Base-by-base conservation (phyloP, 2,888 invertebrate genomes). In the Auanema sp. region DNA sequence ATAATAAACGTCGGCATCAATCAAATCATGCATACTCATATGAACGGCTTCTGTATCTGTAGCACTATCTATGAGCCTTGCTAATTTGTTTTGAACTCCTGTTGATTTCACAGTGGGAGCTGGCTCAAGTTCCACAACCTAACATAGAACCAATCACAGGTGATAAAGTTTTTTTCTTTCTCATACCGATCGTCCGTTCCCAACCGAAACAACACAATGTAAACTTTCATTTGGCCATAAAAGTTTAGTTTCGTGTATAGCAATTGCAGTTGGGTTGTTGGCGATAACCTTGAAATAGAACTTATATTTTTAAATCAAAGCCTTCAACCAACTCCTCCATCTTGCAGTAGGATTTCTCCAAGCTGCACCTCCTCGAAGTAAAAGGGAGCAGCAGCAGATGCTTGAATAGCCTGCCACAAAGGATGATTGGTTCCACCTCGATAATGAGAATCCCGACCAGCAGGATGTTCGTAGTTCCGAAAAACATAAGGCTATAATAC, bases 341-440 rank as follows among this genome's bases (percentile, higher is more conserved):
- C 81, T 66, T 80, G 78, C 11, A 73, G 66, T 12, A 73, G 55
- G 11, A 71, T 58, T 53, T 69, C 66, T n/a, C 55, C 89, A 21
- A 90, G 86, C 71, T 88, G 87, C 82, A 89, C 91, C 85, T 92
- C 93, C 81, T 90, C 89, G 86, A 92, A 94, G 87, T 92, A 93
- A 0, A 91, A 91, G 2, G 93, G 94, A 5, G 93, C 93, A 51
- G 93, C 93, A 50, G 92, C 91, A 0, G 92, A 92, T 0, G 93
- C 93, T 72, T 69, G 69, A 2, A 76, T 66, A 10, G 76, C 74
- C 14, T 66, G 66, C 72, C 71, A 72, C 10, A 73, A 62, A 8
- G 55, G 66, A 52, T 75, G 67, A 23, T n/a, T 84, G 77, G 71
- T 79, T 71, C 57, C 82, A 71, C 69, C 84, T 72, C 80, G 65